Evolutionary conservation across 2,797 vertebrate genomes (phyloP).

Genomic region (Anabacerthia variegaticeps): DNA sequence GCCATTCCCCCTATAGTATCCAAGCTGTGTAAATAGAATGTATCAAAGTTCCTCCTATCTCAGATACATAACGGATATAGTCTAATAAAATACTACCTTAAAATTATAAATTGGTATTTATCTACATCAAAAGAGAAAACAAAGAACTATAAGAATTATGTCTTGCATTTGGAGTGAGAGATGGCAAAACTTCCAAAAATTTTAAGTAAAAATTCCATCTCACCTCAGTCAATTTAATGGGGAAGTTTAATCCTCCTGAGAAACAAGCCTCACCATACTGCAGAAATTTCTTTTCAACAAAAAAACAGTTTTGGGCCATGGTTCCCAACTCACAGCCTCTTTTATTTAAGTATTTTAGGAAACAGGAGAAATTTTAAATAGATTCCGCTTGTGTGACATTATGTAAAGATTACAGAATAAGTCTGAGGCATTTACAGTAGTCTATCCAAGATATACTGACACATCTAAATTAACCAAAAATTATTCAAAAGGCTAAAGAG

Average conservation of each 20-base stretch:
- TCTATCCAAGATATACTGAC: background rate
- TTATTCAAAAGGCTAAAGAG: background rate
- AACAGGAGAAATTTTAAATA: background rate
- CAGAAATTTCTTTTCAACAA: background rate
- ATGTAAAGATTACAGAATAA: background rate
- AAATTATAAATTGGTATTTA: background rate
- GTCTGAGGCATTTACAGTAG: background rate
- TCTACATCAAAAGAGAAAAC: background rate
- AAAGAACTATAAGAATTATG: background rate
- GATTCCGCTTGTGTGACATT: background rate
- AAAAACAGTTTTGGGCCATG: background rate
- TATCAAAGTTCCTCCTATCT: background rate
- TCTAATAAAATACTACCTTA: background rate
- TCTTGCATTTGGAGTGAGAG: background rate
- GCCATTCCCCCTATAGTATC: background rate
- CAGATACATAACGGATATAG: background rate
- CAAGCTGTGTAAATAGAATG: background rate
- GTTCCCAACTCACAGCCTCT: background rate
- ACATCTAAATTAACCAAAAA: background rate
- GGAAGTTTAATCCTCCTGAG: background rate
- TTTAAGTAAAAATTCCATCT: background rate
- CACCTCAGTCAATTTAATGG: background rate
- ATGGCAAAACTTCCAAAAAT: background rate
- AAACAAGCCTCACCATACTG: background rate
- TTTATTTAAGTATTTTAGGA: background rate